Evolutionary conservation across 2,888 invertebrate species (phyloP), one percentile per base, ranked within the genome.

Genomic region (Drosophila kambysellisi): DNA sequence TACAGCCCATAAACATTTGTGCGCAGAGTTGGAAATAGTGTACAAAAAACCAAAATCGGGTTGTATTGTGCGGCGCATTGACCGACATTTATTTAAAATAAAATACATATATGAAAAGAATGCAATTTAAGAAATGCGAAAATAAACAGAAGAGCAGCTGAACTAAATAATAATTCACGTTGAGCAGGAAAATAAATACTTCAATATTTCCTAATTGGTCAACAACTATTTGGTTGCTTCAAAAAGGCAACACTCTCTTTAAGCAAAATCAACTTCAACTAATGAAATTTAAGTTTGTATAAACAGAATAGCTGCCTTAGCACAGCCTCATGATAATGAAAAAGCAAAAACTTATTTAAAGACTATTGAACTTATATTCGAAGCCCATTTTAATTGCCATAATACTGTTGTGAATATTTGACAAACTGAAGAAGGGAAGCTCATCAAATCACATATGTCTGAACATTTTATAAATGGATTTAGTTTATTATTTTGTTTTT

Each of bases 1-100:
- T 71, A 59, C 75, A 76, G 77, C 56, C 70, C 76, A 83, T 83
- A 83, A 78, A 86, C 77, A 84, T 79, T 86, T 86, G 74, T 74
- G 57, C 62, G 50, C 41, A 54, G 50, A 63, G 50, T 59, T 35
- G 72, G 61, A 66, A 61, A 69, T 52, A 59, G 72, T 72, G 77
- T 29, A 30, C 29, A 64, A 64, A 66, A 65, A 41, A 52, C 52
- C 29, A 67, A 86, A 81, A 72, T 70, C 70, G 63, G 70, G 70
- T 77, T 80, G 59, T 70, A 77, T 84, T 82, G 69, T 75, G 74
- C 54, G 54, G 58, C 61, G 67, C 76, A 77, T 72, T 82, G 88
- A 82, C 70, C 80, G 80, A 77, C 72, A 75, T 89, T 72, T 64
- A 63, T 62, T 58, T 20, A 56, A 60, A 66, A 51, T 32, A 67